These are phyloP conservation scores for Exocentrus adspersus DNA, from an alignment of 2,888 invertebrate genomes.

Conservation along the genomic window DNA sequence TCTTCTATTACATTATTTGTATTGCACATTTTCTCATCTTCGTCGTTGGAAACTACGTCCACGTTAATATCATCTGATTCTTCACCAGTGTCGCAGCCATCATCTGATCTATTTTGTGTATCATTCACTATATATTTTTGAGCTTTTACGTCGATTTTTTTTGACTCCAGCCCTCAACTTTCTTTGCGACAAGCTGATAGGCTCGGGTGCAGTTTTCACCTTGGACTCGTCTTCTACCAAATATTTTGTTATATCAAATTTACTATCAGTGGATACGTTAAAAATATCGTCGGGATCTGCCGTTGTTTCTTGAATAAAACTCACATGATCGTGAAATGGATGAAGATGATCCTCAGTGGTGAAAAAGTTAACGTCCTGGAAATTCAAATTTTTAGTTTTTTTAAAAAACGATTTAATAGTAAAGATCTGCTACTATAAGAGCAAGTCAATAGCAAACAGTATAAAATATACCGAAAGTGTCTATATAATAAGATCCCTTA, in stretches of 20 bases:
- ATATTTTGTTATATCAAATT: conserved; percentile 50
- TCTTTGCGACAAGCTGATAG: conserved; percentile 14
- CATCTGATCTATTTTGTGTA: conserved; percentile 44
- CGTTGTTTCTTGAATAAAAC: conserved; percentile 3
- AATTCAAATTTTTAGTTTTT: no score
- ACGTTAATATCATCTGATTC: conserved; percentile 64
- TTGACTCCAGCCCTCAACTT: conserved; percentile 47
- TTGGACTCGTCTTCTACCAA: conserved; percentile 41
- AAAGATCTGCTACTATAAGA: neutral
- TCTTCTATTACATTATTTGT: neutral
- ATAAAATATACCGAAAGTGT: no score
- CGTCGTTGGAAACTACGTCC: conserved; percentile 55
- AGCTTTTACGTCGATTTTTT: conserved; percentile 53
- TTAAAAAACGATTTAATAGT: neutral
- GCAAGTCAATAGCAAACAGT: no score
- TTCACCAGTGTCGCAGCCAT: conserved; percentile 17
- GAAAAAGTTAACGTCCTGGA: neutral
- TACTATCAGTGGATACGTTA: conserved; percentile 32
- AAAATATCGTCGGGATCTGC: conserved; percentile 13
- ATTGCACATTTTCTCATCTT: neutral
- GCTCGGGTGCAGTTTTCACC: conserved; percentile 5
- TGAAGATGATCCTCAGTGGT: neutral
- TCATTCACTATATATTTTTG: conserved; percentile 52
- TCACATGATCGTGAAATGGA: conserved; percentile 21
- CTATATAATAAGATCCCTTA: no score